Percentiles rank a stretch among this genome's conserved stretches.
phyloP scores from a whole-genome alignment of 2,113 vertebrate species.

The Ophiodon elongatus region DNA sequence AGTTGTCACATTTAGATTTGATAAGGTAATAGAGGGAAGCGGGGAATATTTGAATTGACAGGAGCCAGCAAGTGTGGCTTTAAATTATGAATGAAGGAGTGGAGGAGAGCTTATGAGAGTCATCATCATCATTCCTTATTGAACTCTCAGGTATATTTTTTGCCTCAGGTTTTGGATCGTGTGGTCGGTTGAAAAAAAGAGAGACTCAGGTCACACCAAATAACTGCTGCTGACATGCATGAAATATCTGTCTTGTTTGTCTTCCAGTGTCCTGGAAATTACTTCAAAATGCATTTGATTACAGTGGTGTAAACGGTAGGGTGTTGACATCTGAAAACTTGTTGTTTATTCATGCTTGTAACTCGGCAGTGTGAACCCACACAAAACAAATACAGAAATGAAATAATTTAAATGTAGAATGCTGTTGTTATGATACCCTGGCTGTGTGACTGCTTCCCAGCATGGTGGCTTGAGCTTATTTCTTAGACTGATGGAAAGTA shows the following conservation, averaged over 20 bases:
- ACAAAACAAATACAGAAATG: neutral
- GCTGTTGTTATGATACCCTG: neutral
- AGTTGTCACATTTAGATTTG: neutral
- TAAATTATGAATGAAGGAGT: constrained; percentile 7
- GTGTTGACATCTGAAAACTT: constrained; percentile 14
- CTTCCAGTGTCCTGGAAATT: constrained; percentile 17
- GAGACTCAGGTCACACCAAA: constrained; percentile 11
- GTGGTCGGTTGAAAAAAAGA: constrained; percentile 9
- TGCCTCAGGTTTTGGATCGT: constrained; percentile 21
- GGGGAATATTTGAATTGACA: neutral
- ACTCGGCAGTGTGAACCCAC: constrained; percentile 4
- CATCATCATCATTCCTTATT: neutral
- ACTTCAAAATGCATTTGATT: constrained; percentile 35
- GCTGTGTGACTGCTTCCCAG: neutral
- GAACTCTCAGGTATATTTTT: neutral
- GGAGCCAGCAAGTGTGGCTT: neutral
- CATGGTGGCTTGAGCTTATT: constrained; percentile 6
- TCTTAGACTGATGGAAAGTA: neutral
- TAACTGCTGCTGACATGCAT: constrained; percentile 17
- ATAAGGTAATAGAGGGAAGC: constrained; percentile 5
- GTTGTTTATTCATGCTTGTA: constrained; percentile 12
- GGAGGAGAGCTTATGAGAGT: neutral
- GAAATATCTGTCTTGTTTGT: constrained; percentile 25
- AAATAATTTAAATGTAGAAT: constrained; percentile 15
- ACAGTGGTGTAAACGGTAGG: neutral